These are phyloP conservation scores for Choloepus didactylus DNA, from an alignment of 2,797 vertebrate genomes.

Conservation along the genomic window DNA sequence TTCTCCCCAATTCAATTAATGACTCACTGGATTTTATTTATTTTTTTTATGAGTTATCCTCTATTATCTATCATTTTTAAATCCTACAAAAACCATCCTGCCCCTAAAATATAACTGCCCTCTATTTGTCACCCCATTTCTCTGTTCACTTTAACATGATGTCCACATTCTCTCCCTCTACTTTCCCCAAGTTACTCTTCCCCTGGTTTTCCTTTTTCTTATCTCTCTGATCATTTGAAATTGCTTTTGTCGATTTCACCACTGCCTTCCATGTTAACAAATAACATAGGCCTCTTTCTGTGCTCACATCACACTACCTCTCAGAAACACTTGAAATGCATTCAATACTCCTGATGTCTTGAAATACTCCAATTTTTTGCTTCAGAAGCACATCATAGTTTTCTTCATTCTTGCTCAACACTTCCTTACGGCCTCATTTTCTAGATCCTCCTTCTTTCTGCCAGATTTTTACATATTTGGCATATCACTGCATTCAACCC, in stretches of 20 bases:
- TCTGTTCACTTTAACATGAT: background rate
- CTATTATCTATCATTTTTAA: background rate
- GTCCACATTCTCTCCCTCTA: background rate
- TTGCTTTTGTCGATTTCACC: background rate
- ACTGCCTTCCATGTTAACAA: background rate
- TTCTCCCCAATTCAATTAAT: background rate
- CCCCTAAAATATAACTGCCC: background rate
- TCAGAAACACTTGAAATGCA: too few species aligned
- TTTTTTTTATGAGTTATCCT: background rate
- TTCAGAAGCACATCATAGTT: too few species aligned
- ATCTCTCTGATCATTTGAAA: background rate
- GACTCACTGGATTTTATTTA: background rate
- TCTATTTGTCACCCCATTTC: background rate
- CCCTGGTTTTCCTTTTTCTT: background rate
- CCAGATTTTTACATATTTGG: too few species aligned
- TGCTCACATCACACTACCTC: background rate
- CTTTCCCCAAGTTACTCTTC: background rate
- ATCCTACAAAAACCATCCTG: background rate
- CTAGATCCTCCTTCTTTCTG: too few species aligned
- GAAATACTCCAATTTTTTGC: background rate
- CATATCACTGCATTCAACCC: too few species aligned
- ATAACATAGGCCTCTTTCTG: background rate
- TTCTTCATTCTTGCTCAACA: too few species aligned
- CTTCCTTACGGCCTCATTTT: too few species aligned
- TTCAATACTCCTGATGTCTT: background rate